Evolutionary conservation across 2,797 vertebrate species (phyloP).

Genomic region (Pantherophis alleghaniensis): DNA sequence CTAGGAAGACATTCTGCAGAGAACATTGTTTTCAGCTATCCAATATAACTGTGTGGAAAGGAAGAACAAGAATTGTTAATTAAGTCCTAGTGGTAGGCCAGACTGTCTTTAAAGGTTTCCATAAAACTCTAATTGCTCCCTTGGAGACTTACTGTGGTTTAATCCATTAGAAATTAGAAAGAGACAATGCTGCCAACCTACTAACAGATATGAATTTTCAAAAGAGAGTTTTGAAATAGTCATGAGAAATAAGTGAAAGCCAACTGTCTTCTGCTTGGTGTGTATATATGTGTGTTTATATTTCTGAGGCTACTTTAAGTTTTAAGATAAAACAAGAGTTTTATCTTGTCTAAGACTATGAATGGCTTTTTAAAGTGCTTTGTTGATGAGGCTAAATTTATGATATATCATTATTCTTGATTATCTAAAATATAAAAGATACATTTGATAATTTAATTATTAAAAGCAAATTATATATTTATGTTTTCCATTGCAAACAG

Average conservation of each 20-base stretch:
- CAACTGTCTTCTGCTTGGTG: background rate
- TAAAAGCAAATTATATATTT: conserved; percentile 1
- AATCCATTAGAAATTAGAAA: background rate
- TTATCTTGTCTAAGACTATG: background rate
- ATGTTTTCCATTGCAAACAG: conserved; percentile 10
- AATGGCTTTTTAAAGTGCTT: background rate
- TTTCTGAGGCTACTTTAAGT: background rate
- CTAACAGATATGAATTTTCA: background rate
- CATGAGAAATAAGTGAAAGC: background rate
- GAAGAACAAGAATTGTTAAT: background rate
- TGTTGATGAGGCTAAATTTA: background rate
- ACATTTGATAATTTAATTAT: background rate
- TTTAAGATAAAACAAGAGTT: too few relatives aligned
- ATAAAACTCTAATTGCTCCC: background rate
- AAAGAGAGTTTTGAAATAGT: background rate
- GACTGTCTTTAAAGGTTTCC: background rate
- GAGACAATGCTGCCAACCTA: background rate
- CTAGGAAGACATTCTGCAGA: background rate
- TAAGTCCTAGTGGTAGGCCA: background rate
- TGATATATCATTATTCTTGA: background rate
- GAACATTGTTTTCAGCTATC: conserved; percentile 2
- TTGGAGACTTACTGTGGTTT: background rate
- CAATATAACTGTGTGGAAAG: fast-evolving
- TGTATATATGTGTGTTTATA: background rate
- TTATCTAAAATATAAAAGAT: background rate